These are phyloP conservation scores for Nyctalus aviator DNA, from an alignment of 2,797 vertebrate species.

Conservation along the genomic window DNA sequence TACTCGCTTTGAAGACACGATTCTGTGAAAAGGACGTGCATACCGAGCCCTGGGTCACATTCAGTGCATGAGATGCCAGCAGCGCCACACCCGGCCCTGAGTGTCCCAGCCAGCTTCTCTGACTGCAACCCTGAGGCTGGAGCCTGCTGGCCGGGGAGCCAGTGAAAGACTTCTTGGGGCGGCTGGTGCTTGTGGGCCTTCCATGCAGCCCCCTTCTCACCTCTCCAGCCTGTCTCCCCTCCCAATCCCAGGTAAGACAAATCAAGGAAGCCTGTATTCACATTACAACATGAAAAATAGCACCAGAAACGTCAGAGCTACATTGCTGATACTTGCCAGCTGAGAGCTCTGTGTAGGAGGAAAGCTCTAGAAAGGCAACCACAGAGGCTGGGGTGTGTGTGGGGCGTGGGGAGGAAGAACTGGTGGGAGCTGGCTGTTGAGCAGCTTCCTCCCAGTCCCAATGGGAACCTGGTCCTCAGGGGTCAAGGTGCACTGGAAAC, in stretches of 20 bases:
- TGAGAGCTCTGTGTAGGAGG: conserved; percentile 93
- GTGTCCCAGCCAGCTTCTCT: conserved; percentile 87
- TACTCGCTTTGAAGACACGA: conserved; percentile 80
- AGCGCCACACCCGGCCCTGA: conserved; percentile 91
- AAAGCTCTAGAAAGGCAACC: conserved; percentile 84
- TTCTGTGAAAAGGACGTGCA: conserved; percentile 90
- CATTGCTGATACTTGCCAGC: conserved; percentile 92
- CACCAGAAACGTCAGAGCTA: conserved; percentile 95
- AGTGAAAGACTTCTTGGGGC: not conserved
- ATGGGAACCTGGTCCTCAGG: conserved; percentile 74
- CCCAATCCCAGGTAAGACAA: not conserved
- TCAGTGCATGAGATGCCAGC: conserved; percentile 94
- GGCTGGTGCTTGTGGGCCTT: not conserved
- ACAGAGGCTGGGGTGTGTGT: conserved; percentile 81
- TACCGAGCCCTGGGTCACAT: conserved; percentile 91
- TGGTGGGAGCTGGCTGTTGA: conserved; percentile 86
- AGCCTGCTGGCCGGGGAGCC: not conserved
- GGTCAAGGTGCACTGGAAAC: conserved; percentile 80
- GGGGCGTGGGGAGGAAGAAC: conserved; percentile 86
- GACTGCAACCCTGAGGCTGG: not conserved
- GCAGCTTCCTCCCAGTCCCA: conserved; percentile 84
- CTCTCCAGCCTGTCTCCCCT: conserved; percentile 74
- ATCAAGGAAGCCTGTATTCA: conserved; percentile 95
- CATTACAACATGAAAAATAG: conserved; percentile 96
- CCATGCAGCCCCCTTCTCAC: conserved; percentile 76